phyloP scores from a whole-genome alignment of 2,888 invertebrate species.

The Abscondita cerata region DNA sequence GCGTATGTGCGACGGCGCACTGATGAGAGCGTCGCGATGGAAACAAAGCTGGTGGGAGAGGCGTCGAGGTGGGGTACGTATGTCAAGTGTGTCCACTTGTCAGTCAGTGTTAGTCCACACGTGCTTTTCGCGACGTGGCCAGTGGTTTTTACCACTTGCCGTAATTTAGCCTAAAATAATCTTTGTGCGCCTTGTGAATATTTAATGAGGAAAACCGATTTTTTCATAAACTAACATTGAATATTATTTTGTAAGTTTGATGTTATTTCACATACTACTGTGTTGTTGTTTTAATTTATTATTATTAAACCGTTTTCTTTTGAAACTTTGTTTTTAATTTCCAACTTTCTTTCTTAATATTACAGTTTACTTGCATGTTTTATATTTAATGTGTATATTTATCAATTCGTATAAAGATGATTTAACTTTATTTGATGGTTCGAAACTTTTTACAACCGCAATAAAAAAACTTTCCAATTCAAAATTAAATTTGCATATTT shows the following conservation, averaged over 20 bases:
- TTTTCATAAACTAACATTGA: slow-evolving; percentile 1
- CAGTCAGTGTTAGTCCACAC: slow-evolving; percentile 43
- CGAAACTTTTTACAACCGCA: too few relatives aligned
- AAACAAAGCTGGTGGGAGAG: slow-evolving; percentile 36
- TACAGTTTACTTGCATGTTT: not conserved
- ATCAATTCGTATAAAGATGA: too few relatives aligned
- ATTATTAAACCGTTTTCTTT: not conserved
- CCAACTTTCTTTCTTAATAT: not conserved
- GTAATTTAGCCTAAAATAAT: slow-evolving; percentile 26
- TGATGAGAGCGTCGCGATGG: slow-evolving; percentile 36
- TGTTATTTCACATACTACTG: not conserved
- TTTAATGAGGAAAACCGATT: slow-evolving; percentile 11
- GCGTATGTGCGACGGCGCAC: slow-evolving; percentile 36
- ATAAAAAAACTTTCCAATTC: too few relatives aligned
- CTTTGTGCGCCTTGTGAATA: slow-evolving; percentile 29
- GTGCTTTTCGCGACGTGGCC: slow-evolving; percentile 37
- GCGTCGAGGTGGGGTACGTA: slow-evolving; percentile 39
- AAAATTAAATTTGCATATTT: too few relatives aligned
- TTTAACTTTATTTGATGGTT: too few relatives aligned
- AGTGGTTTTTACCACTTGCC: slow-evolving; percentile 30
- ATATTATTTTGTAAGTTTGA: slow-evolving; percentile 11
- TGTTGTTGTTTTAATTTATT: slow-evolving; percentile 1
- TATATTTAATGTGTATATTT: not conserved
- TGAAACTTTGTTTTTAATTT: not conserved
- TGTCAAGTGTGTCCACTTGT: slow-evolving; percentile 46